phyloP scores from a whole-genome alignment of 2,797 vertebrate genomes.

The Sebastes taczanowskii region DNA sequence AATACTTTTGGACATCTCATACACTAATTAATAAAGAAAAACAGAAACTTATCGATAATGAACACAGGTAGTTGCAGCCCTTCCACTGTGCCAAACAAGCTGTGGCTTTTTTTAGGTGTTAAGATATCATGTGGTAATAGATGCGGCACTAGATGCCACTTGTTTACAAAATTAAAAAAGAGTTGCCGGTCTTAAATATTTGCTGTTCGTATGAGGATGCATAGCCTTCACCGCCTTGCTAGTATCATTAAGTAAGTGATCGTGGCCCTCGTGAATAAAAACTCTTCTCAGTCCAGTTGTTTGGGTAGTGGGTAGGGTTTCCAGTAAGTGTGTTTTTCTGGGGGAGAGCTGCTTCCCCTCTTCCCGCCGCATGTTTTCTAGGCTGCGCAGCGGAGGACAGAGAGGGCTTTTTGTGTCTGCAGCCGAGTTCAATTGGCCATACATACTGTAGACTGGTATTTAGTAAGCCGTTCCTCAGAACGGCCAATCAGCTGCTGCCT shows the following conservation, averaged over 20 bases:
- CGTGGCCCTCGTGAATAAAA: not conserved
- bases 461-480: slow-evolving; percentile 21
- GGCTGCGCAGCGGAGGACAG: slow-evolving; percentile 51
- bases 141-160: not conserved
- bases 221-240: not conserved
- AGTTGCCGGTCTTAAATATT: not conserved
- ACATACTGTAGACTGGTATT: slow-evolving; percentile 55
- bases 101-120: not conserved
- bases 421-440: slow-evolving; percentile 59
- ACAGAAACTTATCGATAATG: not conserved
- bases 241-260: slow-evolving; percentile 15
- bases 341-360: slow-evolving; percentile 48
- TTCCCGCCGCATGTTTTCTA: slow-evolving; percentile 65
- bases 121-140: not conserved
- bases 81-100: not conserved
- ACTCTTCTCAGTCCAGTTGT: slow-evolving; percentile 50
- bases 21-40: not conserved
- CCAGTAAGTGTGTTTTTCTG: slow-evolving; percentile 59
- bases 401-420: slow-evolving; percentile 65
- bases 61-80: not conserved
- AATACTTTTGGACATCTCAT: not conserved
- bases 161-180: not conserved
- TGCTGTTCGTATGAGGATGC: not conserved
- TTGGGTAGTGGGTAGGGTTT: slow-evolving; percentile 65
- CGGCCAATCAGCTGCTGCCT: slow-evolving; percentile 36